These are phyloP conservation scores for Verasper variegatus DNA, from an alignment of 2,113 vertebrate genomes.

Conservation along the genomic window DNA sequence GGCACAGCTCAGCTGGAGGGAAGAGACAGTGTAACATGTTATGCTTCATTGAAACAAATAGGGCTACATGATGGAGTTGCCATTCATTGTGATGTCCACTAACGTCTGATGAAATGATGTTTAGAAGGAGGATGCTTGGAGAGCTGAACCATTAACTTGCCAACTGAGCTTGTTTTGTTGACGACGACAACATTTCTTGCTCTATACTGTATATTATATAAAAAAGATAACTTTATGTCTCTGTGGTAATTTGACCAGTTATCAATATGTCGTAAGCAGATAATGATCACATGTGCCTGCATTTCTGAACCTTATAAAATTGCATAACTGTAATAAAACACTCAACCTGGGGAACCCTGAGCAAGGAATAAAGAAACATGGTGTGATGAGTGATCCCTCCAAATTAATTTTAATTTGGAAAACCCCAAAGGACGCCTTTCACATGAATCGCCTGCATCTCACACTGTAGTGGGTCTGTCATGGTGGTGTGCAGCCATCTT, in stretches of 20 bases:
- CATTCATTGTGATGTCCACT: background rate
- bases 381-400: background rate
- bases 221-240: background rate
- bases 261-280: background rate
- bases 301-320: background rate
- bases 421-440: conserved; percentile 1
- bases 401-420: background rate
- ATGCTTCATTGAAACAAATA: conserved; percentile 23
- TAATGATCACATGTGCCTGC: background rate
- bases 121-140: background rate
- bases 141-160: background rate
- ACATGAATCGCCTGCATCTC: background rate
- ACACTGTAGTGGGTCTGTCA: background rate
- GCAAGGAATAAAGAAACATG: background rate
- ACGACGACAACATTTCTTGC: background rate
- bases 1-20: conserved; percentile 34
- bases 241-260: background rate
- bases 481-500: conserved; percentile 3
- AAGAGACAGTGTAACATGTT: conserved; percentile 20
- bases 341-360: too few relatives aligned
- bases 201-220: too few relatives aligned
- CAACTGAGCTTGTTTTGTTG: too few relatives aligned
- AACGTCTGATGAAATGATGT: background rate
- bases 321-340: background rate
- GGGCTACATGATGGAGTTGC: background rate